Conservation (phyloP, 2,888 invertebrate genomes). For the Hermaeophaga mercurialis region DNA sequence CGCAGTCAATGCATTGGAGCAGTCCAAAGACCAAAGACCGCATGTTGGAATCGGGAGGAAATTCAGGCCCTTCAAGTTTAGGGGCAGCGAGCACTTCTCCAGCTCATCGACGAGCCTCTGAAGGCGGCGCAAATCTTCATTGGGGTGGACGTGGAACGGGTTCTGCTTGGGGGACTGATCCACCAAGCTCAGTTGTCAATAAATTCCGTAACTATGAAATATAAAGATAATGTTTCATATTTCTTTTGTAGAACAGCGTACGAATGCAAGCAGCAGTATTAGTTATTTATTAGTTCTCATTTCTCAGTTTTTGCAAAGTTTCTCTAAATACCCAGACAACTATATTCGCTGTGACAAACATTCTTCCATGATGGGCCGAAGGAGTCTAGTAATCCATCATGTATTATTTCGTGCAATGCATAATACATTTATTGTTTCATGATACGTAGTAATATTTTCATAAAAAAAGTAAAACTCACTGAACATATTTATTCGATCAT, state of each 20-base stretch:
- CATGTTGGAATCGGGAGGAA: slow-evolving; percentile 73
- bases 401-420: too few relatives aligned
- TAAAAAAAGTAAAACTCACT: too few relatives aligned
- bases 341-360: too few relatives aligned
- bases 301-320: too few relatives aligned
- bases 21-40: slow-evolving; percentile 88
- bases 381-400: too few relatives aligned
- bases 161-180: slow-evolving; percentile 70
- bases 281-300: too few relatives aligned
- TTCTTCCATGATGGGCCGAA: too few relatives aligned
- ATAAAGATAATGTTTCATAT: slow-evolving; percentile 64
- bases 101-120: slow-evolving; percentile 76
- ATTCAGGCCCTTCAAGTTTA: slow-evolving; percentile 64
- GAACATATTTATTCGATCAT: too few relatives aligned
- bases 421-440: too few relatives aligned
- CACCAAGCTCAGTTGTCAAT: slow-evolving; percentile 79
- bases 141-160: slow-evolving; percentile 64
- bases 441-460: too few relatives aligned
- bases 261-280: too few relatives aligned
- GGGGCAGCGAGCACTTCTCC: slow-evolving; percentile 62
- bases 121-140: slow-evolving; percentile 83
- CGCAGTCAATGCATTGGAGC: slow-evolving; percentile 92
- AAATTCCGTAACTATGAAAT: slow-evolving; percentile 93
- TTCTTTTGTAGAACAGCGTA: background rate
- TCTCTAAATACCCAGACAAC: too few relatives aligned